phyloP scores from a whole-genome alignment of 2,888 invertebrate genomes.

The Agrilus biguttatus region DNA sequence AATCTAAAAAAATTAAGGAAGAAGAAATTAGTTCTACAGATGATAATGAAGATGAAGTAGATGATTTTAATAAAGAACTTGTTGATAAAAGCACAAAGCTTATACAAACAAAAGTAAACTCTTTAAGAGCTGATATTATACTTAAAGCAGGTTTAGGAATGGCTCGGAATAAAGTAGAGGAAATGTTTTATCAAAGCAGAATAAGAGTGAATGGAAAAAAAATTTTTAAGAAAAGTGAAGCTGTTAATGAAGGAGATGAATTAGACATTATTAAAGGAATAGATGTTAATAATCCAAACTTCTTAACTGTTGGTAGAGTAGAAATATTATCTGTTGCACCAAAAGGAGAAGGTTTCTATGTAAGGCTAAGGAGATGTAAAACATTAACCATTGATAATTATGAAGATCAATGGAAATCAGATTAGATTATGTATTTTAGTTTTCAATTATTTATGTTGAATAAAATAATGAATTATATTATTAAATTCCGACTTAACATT shows the following conservation, averaged over 20 bases:
- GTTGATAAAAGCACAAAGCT: slow-evolving; percentile 46
- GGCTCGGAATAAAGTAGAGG: slow-evolving; percentile 67
- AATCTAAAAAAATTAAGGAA: slow-evolving; percentile 11
- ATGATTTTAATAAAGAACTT: slow-evolving; percentile 34
- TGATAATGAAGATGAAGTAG: slow-evolving; percentile 32
- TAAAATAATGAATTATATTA: too few species aligned
- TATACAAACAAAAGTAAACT: slow-evolving; percentile 45
- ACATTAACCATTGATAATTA: slow-evolving; percentile 62
- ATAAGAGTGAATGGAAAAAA: slow-evolving; percentile 67
- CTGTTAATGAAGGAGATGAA: slow-evolving; percentile 56
- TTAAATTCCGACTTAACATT: too few species aligned
- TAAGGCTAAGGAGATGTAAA: slow-evolving; percentile 54
- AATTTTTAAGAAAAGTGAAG: slow-evolving; percentile 56
- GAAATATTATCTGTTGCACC: slow-evolving; percentile 42
- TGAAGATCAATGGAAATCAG: slow-evolving; percentile 35
- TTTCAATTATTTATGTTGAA: too few species aligned
- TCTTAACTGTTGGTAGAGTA: slow-evolving; percentile 54
- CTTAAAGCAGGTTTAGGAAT: slow-evolving; percentile 54
- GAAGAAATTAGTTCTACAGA: slow-evolving; percentile 34
- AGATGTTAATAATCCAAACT: slow-evolving; percentile 51
- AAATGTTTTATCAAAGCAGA: slow-evolving; percentile 65
- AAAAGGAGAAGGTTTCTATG: slow-evolving; percentile 39
- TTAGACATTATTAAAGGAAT: slow-evolving; percentile 59
- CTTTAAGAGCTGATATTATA: slow-evolving; percentile 55
- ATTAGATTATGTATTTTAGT: slow-evolving; percentile 4